These are phyloP conservation scores for Danionella dracula DNA, from an alignment of 2,797 vertebrate species.

Conservation along the genomic window DNA sequence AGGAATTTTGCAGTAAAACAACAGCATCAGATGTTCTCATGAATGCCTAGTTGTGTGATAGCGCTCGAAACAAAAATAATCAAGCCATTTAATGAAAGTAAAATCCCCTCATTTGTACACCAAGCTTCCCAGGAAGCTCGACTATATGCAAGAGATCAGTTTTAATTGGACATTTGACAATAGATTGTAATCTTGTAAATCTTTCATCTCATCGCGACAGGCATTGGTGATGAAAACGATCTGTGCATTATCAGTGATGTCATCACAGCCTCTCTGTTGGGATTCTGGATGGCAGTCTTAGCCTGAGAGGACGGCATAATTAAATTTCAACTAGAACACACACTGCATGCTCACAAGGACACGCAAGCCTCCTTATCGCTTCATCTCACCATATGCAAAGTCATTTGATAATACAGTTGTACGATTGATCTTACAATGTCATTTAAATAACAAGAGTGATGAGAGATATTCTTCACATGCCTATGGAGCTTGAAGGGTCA, in stretches of 20 bases:
- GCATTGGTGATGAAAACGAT: slow-evolving; percentile 5
- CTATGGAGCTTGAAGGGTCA: background rate
- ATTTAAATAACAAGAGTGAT: background rate
- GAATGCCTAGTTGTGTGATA: background rate
- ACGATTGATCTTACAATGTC: slow-evolving; percentile 6
- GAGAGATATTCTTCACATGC: background rate
- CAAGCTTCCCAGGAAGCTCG: slow-evolving; percentile 14
- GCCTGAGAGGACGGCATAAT: slow-evolving; percentile 36
- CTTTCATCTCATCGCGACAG: background rate
- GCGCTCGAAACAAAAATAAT: slow-evolving; percentile 6
- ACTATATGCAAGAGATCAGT: background rate
- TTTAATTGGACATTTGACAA: slow-evolving; percentile 26
- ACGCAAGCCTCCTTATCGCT: background rate
- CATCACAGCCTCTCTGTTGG: slow-evolving; percentile 22
- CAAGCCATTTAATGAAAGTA: slow-evolving; percentile 14
- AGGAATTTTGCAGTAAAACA: background rate
- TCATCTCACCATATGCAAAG: background rate
- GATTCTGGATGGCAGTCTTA: slow-evolving; percentile 28
- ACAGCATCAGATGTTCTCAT: background rate
- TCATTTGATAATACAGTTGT: background rate
- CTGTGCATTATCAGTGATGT: slow-evolving; percentile 35
- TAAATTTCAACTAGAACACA: slow-evolving; percentile 32
- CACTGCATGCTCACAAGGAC: background rate
- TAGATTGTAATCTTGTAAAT: slow-evolving; percentile 34
- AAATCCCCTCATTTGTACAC: too few species aligned